phyloP scores from a whole-genome alignment of 2,888 invertebrate genomes.

The Brachylomia viminalis region DNA sequence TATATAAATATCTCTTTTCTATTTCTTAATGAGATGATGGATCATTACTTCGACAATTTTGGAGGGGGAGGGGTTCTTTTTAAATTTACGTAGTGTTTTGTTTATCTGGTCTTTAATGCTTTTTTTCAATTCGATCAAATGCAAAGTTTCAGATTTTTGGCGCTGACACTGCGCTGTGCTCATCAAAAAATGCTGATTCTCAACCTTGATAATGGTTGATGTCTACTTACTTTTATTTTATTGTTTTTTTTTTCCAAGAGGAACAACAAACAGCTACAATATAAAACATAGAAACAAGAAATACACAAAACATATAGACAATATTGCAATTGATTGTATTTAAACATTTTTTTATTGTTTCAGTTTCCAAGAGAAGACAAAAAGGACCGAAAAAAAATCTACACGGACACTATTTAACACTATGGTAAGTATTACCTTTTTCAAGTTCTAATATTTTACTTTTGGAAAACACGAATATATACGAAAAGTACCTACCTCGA shows the following conservation, averaged over 20 bases:
- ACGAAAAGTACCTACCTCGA: not conserved
- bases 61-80: not conserved
- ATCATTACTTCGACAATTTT: conserved; percentile 16
- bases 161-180: not conserved
- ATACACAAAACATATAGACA: no score
- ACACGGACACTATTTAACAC: conserved; percentile 41
- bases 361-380: conserved; percentile 57
- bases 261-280: no score
- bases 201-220: not conserved
- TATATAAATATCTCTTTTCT: no score
- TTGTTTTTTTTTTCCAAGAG: no score
- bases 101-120: not conserved
- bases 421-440: conserved; percentile 55
- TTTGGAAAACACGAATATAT: not conserved
- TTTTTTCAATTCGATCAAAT: not conserved
- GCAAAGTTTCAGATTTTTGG: not conserved
- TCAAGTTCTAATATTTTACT: not conserved
- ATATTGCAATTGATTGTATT: no score
- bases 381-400: conserved; percentile 18
- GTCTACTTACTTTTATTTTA: not conserved
- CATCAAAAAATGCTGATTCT: not conserved
- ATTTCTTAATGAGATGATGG: not conserved
- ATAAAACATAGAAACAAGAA: no score
- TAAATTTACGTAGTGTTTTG: not conserved
- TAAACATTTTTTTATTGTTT: conserved; percentile 39